These are phyloP conservation scores for Oreochromis mossambicus DNA, from an alignment of 2,797 vertebrate genomes.

Conservation along the genomic window DNA sequence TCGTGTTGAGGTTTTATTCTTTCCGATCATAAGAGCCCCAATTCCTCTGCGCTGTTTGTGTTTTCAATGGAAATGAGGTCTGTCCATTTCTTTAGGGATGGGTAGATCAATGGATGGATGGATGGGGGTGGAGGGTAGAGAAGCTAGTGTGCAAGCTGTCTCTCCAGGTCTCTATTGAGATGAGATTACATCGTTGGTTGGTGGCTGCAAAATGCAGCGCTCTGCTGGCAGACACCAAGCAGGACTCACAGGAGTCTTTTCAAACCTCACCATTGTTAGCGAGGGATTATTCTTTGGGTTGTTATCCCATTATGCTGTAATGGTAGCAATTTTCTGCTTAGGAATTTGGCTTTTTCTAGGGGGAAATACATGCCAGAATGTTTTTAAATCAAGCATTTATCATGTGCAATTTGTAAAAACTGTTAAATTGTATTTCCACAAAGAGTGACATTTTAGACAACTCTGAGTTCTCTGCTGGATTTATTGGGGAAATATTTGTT, in stretches of 20 bases:
- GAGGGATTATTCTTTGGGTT: conserved; percentile 75
- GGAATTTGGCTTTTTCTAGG: conserved; percentile 58
- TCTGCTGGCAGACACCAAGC: conserved; percentile 58
- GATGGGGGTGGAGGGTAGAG: conserved; percentile 4
- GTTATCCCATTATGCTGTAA: conserved; percentile 78
- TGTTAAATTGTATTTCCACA: conserved; percentile 20
- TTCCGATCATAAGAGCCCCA: conserved; percentile 32
- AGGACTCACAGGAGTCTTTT: conserved; percentile 71
- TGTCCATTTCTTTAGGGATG: conserved; percentile 20
- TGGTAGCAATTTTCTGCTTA: conserved; percentile 76
- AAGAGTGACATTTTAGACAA: background rate
- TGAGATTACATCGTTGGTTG: conserved; percentile 65
- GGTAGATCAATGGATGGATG: conserved; percentile 28
- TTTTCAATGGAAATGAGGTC: conserved; percentile 52
- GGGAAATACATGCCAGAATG: conserved; percentile 35
- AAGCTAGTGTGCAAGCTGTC: conserved; percentile 26
- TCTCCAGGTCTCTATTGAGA: conserved; percentile 55
- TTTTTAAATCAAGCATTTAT: conserved; percentile 52
- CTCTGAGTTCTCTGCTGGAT: background rate
- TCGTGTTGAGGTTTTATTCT: conserved; percentile 41
- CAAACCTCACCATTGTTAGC: conserved; percentile 68
- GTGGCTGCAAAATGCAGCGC: conserved; percentile 52
- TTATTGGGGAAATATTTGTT: background rate
- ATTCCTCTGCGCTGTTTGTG: conserved; percentile 13
- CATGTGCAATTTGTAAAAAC: conserved; percentile 42